Percentiles rank a stretch among this genome's conserved stretches.
phyloP scores from a whole-genome alignment of 1,140 invertebrate species.

The Plodia interpunctella region DNA sequence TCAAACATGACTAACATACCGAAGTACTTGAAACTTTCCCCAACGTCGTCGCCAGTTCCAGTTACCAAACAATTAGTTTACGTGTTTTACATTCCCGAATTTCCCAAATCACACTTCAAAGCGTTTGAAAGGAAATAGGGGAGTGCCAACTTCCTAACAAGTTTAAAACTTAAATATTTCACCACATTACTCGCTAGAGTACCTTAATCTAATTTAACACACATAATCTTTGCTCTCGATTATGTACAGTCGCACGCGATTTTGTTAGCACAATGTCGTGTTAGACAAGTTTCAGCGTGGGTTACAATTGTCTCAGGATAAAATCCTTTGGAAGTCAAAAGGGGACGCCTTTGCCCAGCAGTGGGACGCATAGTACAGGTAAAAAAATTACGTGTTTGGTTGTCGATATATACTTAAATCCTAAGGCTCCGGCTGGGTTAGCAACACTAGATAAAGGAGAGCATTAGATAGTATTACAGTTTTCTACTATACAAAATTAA shows the following conservation, averaged over 20 bases:
- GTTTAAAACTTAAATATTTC: constrained; percentile 4
- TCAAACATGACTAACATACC: neutral
- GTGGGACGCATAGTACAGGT: no score
- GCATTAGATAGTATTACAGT: no score
- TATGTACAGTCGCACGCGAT: neutral
- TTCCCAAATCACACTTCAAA: constrained; percentile 1
- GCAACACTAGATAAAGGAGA: no score
- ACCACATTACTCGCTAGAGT: constrained; percentile 2
- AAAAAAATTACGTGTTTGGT: no score
- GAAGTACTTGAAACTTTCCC: neutral
- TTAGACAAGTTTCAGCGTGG: no score
- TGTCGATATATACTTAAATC: no score
- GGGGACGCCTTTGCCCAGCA: no score
- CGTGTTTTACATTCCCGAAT: neutral
- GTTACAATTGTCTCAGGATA: no score
- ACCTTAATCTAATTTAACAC: constrained; percentile 6
- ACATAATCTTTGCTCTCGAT: constrained; percentile 1
- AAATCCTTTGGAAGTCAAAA: no score
- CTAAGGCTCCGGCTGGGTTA: no score
- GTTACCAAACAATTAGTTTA: neutral
- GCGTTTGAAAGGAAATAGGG: constrained; percentile 3
- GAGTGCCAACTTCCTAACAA: neutral
- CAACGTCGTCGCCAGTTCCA: neutral
- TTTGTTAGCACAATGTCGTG: neutral
- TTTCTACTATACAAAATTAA: no score